A percentile compares a stretch with the other conserved stretches of the same genome.
phyloP scores from a whole-genome alignment of 2,113 vertebrate genomes.

The Muscicapa adusta region DNA sequence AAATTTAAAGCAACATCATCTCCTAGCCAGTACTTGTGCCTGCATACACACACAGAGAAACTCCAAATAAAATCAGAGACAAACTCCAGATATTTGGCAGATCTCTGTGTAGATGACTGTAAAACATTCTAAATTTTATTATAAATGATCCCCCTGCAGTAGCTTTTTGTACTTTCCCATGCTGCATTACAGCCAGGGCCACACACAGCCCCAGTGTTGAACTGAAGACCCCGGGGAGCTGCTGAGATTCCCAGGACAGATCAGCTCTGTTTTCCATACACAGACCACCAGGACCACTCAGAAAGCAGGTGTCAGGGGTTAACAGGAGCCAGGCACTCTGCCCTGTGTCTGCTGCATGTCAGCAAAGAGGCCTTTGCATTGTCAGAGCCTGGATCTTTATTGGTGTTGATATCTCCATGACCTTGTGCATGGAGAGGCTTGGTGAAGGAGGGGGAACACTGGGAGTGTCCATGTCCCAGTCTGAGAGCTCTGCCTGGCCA shows the following conservation, averaged over 20 bases:
- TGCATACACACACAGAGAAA: not conserved
- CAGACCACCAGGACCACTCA: not conserved
- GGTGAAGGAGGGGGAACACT: not conserved
- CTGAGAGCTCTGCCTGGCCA: not conserved
- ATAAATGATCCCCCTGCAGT: not conserved
- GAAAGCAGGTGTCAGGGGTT: not conserved
- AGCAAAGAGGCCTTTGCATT: not conserved
- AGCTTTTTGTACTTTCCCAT: not conserved
- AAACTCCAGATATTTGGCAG: not conserved
- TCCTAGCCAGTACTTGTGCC: not conserved
- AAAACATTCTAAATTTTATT: not conserved
- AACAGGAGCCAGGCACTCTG: not conserved
- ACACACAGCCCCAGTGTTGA: not conserved
- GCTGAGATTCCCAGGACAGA: not conserved
- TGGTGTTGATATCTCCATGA: not conserved
- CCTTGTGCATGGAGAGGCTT: not conserved
- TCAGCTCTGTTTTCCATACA: not conserved
- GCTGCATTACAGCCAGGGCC: not conserved
- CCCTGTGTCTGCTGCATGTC: not conserved
- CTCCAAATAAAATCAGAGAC: not conserved
- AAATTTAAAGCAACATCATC: not conserved
- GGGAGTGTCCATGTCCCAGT: rapidly evolving
- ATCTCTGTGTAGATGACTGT: not conserved
- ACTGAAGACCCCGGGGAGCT: not conserved
- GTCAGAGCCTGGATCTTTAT: not conserved